A percentile compares a stretch with the other conserved stretches of the same genome.
Evolutionary conservation across 1,140 invertebrate genomes (phyloP).

Genomic region (Monomorium pharaonis): DNA sequence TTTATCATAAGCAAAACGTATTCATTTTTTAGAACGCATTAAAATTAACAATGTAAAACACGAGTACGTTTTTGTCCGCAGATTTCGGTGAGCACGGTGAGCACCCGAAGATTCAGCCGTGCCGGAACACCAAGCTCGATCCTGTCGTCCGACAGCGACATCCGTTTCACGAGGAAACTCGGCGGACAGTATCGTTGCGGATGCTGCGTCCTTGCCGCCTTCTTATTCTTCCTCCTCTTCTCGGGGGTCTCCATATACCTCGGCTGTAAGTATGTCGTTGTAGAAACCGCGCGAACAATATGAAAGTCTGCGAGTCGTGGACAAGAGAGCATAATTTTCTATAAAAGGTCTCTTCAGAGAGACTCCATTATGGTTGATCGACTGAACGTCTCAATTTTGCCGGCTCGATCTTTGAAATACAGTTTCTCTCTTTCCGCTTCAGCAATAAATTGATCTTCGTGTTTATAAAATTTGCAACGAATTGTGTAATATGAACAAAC

Average conservation of each 20-base stretch:
- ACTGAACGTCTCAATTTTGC: background rate
- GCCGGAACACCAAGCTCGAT: slow-evolving; percentile 90
- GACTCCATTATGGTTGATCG: too few species aligned
- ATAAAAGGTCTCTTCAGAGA: background rate
- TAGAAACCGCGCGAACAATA: background rate
- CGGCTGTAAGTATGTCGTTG: slow-evolving; percentile 90
- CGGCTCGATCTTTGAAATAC: background rate
- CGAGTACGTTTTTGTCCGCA: slow-evolving; percentile 54
- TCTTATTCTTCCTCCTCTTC: slow-evolving; percentile 92
- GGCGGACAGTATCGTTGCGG: slow-evolving; percentile 92
- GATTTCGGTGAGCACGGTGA: slow-evolving; percentile 85
- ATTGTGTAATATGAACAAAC: background rate
- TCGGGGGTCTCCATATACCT: slow-evolving; percentile 94
- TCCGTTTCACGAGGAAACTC: slow-evolving; percentile 93
- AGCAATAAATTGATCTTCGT: background rate
- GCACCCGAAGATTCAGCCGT: slow-evolving; percentile 84
- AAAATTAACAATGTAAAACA: background rate
- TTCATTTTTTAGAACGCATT: background rate
- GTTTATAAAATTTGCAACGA: background rate
- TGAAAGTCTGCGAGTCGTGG: background rate
- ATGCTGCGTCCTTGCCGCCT: slow-evolving; percentile 93
- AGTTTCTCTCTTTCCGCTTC: background rate
- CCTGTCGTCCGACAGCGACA: slow-evolving; percentile 93
- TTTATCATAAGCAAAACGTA: background rate
- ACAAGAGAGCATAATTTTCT: background rate